phyloP scores from a whole-genome alignment of 2,113 vertebrate genomes.

The Tinamus guttatus region DNA sequence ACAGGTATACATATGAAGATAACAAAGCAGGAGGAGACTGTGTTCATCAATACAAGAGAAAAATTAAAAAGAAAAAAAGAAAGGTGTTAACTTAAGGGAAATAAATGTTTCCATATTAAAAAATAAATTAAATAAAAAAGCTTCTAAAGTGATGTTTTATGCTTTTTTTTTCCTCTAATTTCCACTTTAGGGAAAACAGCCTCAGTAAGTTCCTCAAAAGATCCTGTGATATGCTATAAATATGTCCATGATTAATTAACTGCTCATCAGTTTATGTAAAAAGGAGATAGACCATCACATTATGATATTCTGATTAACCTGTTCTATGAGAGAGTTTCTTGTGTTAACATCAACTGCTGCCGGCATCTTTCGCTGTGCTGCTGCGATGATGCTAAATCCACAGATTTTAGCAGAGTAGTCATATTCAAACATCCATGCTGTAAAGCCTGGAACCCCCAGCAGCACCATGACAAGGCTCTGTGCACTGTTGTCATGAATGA shows the following conservation, averaged over 20 bases:
- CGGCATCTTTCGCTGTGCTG: background rate
- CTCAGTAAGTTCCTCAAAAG: background rate
- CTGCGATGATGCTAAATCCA: rapidly evolving
- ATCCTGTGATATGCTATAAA: background rate
- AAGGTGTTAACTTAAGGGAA: background rate
- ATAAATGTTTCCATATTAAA: background rate
- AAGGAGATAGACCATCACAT: background rate
- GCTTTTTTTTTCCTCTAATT: background rate
- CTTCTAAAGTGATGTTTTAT: background rate
- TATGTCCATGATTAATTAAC: background rate
- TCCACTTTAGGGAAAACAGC: background rate
- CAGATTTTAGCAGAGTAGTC: background rate
- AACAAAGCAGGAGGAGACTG: background rate
- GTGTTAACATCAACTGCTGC: background rate
- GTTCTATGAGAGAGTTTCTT: background rate
- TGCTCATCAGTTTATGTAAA: background rate
- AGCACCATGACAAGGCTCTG: background rate
- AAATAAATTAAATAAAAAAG: background rate
- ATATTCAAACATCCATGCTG: background rate
- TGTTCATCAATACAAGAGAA: background rate
- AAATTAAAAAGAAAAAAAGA: background rate
- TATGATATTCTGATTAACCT: background rate
- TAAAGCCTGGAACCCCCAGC: background rate
- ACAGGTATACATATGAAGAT: background rate
- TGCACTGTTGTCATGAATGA: background rate